Evolutionary conservation across 1,140 invertebrate genomes (phyloP).

Genomic region (Episyrphus balteatus): DNA sequence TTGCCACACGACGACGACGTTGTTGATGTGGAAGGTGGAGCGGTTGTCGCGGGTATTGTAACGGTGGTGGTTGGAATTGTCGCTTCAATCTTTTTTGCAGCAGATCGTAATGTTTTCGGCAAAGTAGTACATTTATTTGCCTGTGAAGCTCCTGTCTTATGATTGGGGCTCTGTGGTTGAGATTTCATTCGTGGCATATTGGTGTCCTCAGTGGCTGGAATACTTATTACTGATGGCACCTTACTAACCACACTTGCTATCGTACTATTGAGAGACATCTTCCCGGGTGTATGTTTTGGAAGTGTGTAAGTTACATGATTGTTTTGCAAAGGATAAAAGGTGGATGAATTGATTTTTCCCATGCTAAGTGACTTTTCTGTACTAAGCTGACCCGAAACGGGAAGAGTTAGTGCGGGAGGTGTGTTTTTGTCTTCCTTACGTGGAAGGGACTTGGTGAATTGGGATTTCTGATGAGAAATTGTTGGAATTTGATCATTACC

Average conservation of each 20-base stretch:
- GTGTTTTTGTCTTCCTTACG: slow-evolving; percentile 18
- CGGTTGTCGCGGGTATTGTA: slow-evolving; percentile 2
- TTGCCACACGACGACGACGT: background rate
- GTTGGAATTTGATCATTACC: slow-evolving; percentile 1
- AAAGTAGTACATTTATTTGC: slow-evolving; percentile 11
- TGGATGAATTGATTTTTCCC: slow-evolving; percentile 30
- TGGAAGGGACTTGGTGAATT: slow-evolving; percentile 10
- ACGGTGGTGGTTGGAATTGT: slow-evolving; percentile 1
- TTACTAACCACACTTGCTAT: slow-evolving; percentile 35
- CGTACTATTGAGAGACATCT: slow-evolving; percentile 32
- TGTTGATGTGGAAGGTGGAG: background rate
- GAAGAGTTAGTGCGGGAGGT: slow-evolving; percentile 21
- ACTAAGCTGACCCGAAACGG: slow-evolving; percentile 12
- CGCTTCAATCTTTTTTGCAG: slow-evolving; percentile 4
- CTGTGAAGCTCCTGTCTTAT: slow-evolving; percentile 1
- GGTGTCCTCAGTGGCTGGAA: slow-evolving; percentile 13
- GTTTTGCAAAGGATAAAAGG: slow-evolving; percentile 32
- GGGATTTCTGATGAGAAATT: slow-evolving; percentile 9
- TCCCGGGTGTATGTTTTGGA: slow-evolving; percentile 33
- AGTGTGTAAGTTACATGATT: slow-evolving; percentile 33
- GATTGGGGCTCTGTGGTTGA: slow-evolving; percentile 4
- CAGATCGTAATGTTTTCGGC: slow-evolving; percentile 10
- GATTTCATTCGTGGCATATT: slow-evolving; percentile 10
- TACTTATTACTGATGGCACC: slow-evolving; percentile 34
- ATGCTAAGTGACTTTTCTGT: slow-evolving; percentile 17